Evolutionary conservation across 2,113 vertebrate genomes (phyloP).

Genomic region (Centrocercus urophasianus): DNA sequence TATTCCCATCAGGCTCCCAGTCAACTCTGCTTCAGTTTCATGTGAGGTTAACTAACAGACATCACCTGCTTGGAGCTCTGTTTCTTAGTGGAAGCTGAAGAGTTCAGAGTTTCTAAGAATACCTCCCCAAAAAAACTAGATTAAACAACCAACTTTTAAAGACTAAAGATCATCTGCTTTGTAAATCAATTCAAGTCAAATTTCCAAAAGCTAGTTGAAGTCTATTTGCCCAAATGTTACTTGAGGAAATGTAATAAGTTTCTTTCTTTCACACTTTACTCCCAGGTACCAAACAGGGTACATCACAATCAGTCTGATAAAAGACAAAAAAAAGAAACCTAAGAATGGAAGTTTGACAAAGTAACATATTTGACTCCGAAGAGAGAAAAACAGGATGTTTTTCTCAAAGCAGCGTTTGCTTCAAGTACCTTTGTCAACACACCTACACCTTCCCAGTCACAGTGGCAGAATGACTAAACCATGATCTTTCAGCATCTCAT

Average conservation of each 20-base stretch:
- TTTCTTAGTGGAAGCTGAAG: neutral
- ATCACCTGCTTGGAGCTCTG: neutral
- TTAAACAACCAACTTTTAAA: neutral
- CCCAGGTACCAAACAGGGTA: neutral
- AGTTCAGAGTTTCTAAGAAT: neutral
- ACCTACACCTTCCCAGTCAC: neutral
- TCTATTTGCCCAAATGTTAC: neutral
- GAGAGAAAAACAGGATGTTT: neutral
- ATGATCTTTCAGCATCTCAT: neutral
- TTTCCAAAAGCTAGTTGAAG: neutral
- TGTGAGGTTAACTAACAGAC: neutral
- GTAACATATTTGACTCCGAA: neutral
- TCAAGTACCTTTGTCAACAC: neutral
- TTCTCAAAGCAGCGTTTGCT: neutral
- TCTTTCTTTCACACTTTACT: neutral
- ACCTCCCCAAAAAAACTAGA: neutral
- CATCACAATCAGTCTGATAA: fast-evolving
- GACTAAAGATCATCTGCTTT: neutral
- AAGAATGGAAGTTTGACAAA: neutral
- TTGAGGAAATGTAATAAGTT: neutral
- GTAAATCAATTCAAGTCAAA: neutral
- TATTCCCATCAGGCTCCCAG: neutral
- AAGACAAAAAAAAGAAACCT: neutral
- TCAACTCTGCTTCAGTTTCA: neutral
- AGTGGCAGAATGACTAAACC: neutral